Base-by-base conservation (phyloP, 2,113 vertebrate genomes). In the Epinephelus lanceolatus region DNA sequence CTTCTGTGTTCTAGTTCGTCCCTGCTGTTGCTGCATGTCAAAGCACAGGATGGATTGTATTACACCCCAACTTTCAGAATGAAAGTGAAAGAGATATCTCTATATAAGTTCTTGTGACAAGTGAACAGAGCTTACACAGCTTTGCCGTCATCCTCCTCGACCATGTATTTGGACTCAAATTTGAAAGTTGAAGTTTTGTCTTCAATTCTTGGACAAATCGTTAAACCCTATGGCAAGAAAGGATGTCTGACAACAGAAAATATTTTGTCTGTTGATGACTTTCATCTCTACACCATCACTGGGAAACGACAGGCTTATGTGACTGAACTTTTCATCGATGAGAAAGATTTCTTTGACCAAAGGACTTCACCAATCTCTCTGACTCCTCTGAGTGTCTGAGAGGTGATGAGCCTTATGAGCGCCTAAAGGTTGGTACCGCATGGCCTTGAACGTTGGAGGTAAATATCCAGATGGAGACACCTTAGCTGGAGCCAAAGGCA, bases 381-480 rank as follows among this genome's bases (percentile, higher is more conserved):
- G 53, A 78, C 19, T 25, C 19, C 0, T 3, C 52, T 55, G 5
- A 8, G 23, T 81, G 61, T 11, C 17, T 0, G 25, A 81, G 84
- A 78, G 84, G 73, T 6, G 27, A 27, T 13, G 73, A 81, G n/a
- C 25, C 4, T 3, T 77, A 77, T 18, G 13, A 42, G 49, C 62
- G 78, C 0, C 78, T 72, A 15, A 53, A 12, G 78, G 77, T 5
- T 85, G 77, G 83, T 80, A 85, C 52, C 66, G 59, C 52, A 85
- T 85, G 4, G 83, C 30, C 19, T 45, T 85, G 18, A 85, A 66
- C 18, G 78, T 80, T 23, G 62, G 49, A 51, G 84, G 68, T 3
- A 78, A 51, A 73, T 81, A 86, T 51, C 69, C 62, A 27, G 68
- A 57, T 10, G 84, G 84, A 68, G 74, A 86, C 49, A 23, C 68